These are phyloP conservation scores for Pollenia amentaria DNA, from an alignment of 2,888 invertebrate species.

Conservation along the genomic window DNA sequence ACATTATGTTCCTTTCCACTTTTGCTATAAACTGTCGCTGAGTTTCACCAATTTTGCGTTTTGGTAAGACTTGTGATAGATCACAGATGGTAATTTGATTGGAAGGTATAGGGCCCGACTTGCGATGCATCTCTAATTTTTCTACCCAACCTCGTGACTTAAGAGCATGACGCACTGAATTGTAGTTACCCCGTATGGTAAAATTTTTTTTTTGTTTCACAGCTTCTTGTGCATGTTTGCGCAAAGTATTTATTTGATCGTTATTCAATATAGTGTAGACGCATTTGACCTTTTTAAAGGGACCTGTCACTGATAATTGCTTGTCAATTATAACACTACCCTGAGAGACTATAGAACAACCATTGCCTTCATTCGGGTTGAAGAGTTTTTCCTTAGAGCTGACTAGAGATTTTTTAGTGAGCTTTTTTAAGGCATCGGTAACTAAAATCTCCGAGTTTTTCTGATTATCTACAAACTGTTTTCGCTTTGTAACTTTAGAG, in stretches of 20 bases:
- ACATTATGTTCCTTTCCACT: constrained; percentile 89
- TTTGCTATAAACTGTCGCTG: constrained; percentile 87
- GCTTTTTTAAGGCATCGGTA: constrained; percentile 50
- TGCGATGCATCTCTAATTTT: constrained; percentile 83
- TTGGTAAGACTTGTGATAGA: constrained; percentile 82
- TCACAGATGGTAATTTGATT: constrained; percentile 83
- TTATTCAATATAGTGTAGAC: constrained; percentile 82
- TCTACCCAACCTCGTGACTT: constrained; percentile 89
- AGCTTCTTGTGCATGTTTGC: constrained; percentile 88
- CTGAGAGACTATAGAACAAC: constrained; percentile 32
- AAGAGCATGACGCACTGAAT: constrained; percentile 89
- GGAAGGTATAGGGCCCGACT: constrained; percentile 78
- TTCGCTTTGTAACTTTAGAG: neutral
- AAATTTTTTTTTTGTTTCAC: constrained; percentile 88
- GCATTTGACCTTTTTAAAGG: constrained; percentile 56
- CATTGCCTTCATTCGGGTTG: constrained; percentile 43
- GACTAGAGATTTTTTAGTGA: constrained; percentile 41
- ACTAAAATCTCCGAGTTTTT: constrained; percentile 53
- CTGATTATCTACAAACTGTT: constrained; percentile 2
- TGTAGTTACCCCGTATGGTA: constrained; percentile 90
- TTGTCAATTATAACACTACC: constrained; percentile 64
- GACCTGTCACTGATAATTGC: constrained; percentile 46
- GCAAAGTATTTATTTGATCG: constrained; percentile 88
- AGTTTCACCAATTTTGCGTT: constrained; percentile 83
- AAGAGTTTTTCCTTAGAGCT: constrained; percentile 41